Evolutionary conservation across 2,797 vertebrate species (phyloP), one percentile per base, ranked within the genome.

Genomic region (Iguana delicatissima): DNA sequence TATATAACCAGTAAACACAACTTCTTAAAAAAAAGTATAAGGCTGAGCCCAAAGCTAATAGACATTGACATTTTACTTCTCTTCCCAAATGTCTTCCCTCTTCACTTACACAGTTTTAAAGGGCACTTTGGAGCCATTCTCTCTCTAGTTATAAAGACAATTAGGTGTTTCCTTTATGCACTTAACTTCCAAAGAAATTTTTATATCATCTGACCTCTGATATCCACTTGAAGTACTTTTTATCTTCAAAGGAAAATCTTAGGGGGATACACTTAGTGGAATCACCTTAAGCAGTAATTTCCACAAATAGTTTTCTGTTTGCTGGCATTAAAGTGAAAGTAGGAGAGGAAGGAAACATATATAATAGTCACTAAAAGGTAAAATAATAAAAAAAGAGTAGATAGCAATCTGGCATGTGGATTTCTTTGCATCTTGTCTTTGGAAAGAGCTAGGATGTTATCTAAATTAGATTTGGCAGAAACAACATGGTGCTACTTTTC

Each of bases 291-390:
- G 87, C 87, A 91, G 14, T 85, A 77, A 88, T 93, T 94, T 93
- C 90, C 89, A 94, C 94, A 94, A 73, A 92, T 50, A 89, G 52
- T 35, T 86, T 92, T 92, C 42, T 81, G 89, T 95, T 96, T 92
- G 89, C 85, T 32, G 90, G 18, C 38, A 93, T 80, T 14, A 95
- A 77, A 89, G 79, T 83, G 26, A 77, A 38, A 59, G 74, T 85
- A 14, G 46, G n/a, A 57, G 38, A 32, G 86, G 22, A 24, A 89
- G 20, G 88, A 90, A 95, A 95, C 42, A 52, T 85, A 74, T 52
- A 93, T 73, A 93, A 82, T 72, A 80, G 46, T 85, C 93, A 6
- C 87, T 76, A 55, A 87, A 92, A 86, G 87, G 35, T 90, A 92
- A 90, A 16, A 42, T 67, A 92, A 29, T 69, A 64, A 90, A 73